Conservation (phyloP, 2,113 vertebrate species). For the Epinephelus moara region DNA sequence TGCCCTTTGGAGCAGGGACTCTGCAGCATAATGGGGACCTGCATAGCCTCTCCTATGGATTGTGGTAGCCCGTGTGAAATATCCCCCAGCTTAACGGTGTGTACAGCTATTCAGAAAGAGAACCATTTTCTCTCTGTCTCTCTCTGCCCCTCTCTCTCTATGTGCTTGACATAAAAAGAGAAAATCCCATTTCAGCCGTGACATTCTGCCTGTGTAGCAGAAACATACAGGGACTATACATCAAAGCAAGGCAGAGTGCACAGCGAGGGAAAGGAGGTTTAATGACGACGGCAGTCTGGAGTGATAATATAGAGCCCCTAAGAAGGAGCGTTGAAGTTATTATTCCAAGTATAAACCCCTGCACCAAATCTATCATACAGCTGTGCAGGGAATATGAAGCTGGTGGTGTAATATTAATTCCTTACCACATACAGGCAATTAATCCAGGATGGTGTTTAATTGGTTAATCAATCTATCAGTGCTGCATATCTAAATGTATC, state of each 20-base stretch:
- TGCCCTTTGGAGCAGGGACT: constrained; percentile 53
- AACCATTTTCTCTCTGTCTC: constrained; percentile 50
- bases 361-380: constrained; percentile 46
- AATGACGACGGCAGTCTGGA: constrained; percentile 60
- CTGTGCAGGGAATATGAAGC: constrained; percentile 52
- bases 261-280: constrained; percentile 59
- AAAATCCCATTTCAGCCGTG: constrained; percentile 79
- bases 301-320: constrained; percentile 58
- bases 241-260: constrained; percentile 75
- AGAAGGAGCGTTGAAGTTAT: constrained; percentile 48
- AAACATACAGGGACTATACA: constrained; percentile 77
- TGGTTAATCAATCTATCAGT: constrained; percentile 20
- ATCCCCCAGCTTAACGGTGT: constrained; percentile 71
- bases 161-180: constrained; percentile 73
- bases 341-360: constrained; percentile 52
- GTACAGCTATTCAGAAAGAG: constrained; percentile 66
- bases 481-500: constrained; percentile 35
- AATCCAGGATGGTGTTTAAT: constrained; percentile 29
- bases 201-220: constrained; percentile 80
- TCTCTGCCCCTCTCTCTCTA: constrained; percentile 21
- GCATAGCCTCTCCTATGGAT: constrained; percentile 57
- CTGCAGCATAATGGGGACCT: constrained; percentile 45
- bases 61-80: constrained; percentile 56
- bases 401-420: constrained; percentile 38
- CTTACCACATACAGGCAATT: constrained; percentile 17